Conservation (phyloP, 2,797 vertebrate genomes). For the Sphenopsis melanotis region DNA sequence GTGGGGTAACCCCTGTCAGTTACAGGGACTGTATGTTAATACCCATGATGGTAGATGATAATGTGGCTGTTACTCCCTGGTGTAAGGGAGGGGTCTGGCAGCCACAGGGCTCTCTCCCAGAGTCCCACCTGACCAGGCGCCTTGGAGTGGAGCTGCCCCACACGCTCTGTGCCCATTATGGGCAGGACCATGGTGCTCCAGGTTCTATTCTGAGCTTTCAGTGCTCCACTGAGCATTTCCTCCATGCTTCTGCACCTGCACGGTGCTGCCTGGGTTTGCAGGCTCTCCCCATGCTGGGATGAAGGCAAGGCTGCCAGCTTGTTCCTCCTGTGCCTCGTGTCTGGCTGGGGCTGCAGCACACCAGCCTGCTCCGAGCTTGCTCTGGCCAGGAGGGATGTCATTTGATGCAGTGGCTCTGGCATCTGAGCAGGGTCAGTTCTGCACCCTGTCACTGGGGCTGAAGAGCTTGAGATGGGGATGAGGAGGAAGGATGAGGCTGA, state of each 20-base stretch:
- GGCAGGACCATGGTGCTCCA: neutral
- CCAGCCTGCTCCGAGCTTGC: neutral
- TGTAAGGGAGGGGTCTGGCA: neutral
- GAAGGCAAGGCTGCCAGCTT: neutral
- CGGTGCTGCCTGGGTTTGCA: neutral
- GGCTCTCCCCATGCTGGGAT: neutral
- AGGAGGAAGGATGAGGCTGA: neutral
- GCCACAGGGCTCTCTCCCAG: neutral
- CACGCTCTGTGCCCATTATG: accelerated
- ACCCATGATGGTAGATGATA: neutral
- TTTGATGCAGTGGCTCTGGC: neutral
- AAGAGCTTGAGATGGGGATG: neutral
- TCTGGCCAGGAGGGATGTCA: neutral
- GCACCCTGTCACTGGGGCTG: accelerated
- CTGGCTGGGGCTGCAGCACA: neutral
- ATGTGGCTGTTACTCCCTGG: neutral
- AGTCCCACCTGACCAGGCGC: accelerated
- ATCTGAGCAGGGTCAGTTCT: neutral
- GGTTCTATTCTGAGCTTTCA: neutral
- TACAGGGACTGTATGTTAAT: neutral
- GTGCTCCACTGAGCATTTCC: neutral
- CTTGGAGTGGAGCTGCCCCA: accelerated
- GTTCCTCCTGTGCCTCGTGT: neutral
- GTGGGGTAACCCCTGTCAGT: neutral
- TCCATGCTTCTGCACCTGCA: accelerated